A percentile compares a stretch with the other conserved stretches of the same genome.
These are phyloP conservation scores for Colistium nudipinnis DNA, from an alignment of 2,113 vertebrate genomes.

Conservation along the genomic window DNA sequence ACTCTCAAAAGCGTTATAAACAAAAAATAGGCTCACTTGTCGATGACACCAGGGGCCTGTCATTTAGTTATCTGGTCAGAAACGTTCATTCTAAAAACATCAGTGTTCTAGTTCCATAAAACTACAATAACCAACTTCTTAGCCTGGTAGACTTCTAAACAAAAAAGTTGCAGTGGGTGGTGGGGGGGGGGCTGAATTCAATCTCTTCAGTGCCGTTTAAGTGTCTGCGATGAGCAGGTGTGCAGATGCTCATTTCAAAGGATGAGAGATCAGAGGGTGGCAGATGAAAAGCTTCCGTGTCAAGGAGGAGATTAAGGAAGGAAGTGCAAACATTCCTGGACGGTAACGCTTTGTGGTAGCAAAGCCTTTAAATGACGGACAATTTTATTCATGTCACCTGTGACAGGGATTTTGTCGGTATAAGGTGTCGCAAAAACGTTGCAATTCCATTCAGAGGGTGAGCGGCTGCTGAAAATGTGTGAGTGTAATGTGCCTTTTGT, in stretches of 20 bases:
- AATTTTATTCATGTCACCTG: slow-evolving; percentile 29
- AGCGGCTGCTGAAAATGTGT: slow-evolving; percentile 19
- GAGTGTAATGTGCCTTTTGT: not conserved
- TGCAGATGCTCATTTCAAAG: slow-evolving; percentile 69
- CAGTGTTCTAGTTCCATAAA: too few species aligned
- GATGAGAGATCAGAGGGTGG: slow-evolving; percentile 65
- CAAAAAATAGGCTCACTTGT: too few species aligned
- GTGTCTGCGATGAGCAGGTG: slow-evolving; percentile 72
- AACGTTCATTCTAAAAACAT: too few species aligned
- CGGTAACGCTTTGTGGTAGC: slow-evolving; percentile 12
- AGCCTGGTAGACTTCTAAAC: slow-evolving; percentile 66
- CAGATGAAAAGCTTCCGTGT: slow-evolving; percentile 66
- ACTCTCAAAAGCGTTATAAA: too few species aligned
- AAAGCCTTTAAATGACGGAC: slow-evolving; percentile 20
- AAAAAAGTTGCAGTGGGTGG: slow-evolving; percentile 61
- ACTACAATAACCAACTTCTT: slow-evolving; percentile 10
- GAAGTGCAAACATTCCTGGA: slow-evolving; percentile 61
- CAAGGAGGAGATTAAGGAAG: slow-evolving; percentile 60
- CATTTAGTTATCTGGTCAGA: too few species aligned
- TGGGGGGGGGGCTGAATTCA: slow-evolving; percentile 46
- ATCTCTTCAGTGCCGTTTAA: slow-evolving; percentile 38
- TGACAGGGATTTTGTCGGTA: slow-evolving; percentile 29
- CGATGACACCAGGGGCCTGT: too few species aligned
- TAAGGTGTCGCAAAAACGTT: slow-evolving; percentile 14
- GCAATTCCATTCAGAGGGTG: too few species aligned